phyloP scores from a whole-genome alignment of 2,888 invertebrate genomes.

The Linnaemya vulpina region DNA sequence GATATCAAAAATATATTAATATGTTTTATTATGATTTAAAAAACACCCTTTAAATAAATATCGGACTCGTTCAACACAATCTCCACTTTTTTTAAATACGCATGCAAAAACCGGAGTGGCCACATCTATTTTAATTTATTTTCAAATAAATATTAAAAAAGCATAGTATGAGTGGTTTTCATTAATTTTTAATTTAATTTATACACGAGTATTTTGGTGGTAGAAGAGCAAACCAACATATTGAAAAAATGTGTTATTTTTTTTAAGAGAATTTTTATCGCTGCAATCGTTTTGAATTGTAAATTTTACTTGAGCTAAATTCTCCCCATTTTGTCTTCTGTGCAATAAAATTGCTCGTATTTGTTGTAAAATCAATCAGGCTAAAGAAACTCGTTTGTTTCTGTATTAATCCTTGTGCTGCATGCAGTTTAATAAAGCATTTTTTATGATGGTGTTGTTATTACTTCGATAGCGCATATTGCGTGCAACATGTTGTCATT shows the following conservation, averaged over 20 bases:
- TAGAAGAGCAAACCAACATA: too few species aligned
- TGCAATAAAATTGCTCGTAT: not conserved
- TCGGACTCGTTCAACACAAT: too few species aligned
- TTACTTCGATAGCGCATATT: conserved; percentile 41
- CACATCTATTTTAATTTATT: too few species aligned
- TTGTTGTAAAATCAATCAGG: not conserved
- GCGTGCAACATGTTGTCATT: conserved; percentile 67
- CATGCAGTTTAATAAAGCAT: conserved; percentile 17
- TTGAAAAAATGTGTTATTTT: too few species aligned
- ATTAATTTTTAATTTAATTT: not conserved
- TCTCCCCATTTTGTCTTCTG: not conserved
- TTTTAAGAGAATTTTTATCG: too few species aligned
- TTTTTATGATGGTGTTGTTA: conserved; percentile 26
- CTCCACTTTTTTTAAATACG: too few species aligned
- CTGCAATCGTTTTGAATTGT: too few species aligned
- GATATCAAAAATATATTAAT: too few species aligned
- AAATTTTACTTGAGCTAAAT: not conserved
- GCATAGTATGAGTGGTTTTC: not conserved
- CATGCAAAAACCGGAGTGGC: too few species aligned
- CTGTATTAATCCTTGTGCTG: not conserved
- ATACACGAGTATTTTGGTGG: not conserved
- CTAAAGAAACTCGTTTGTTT: conserved; percentile 10
- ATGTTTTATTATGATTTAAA: too few species aligned
- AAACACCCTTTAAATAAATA: too few species aligned
- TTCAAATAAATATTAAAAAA: too few species aligned